phyloP scores from a whole-genome alignment of 2,797 vertebrate species.

The Galaxias olidus region DNA sequence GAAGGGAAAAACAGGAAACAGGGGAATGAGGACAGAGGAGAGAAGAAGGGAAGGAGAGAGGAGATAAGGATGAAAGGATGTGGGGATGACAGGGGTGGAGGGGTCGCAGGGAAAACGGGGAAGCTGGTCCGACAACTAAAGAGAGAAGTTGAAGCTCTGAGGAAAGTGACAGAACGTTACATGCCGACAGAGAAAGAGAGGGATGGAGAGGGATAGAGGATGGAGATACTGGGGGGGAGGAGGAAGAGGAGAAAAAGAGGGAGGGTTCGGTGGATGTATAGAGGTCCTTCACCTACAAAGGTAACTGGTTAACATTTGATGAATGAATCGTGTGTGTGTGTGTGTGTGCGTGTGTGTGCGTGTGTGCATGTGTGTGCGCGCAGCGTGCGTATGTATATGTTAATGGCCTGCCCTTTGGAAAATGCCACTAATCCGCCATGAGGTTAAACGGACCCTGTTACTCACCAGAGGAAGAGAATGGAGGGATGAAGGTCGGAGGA shows the following conservation, averaged over 20 bases:
- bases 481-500: constrained; percentile 25
- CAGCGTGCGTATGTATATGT: constrained; percentile 64
- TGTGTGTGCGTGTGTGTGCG: constrained; percentile 1
- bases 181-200: not conserved
- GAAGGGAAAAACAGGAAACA: constrained; percentile 32
- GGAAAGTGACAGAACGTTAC: not conserved
- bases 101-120: too few relatives aligned
- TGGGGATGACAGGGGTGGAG: constrained; percentile 2
- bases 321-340: constrained; percentile 62
- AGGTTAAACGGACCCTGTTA: constrained; percentile 81
- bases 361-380: not conserved
- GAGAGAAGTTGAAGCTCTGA: not conserved
- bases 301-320: constrained; percentile 84
- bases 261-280: constrained; percentile 12
- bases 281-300: constrained; percentile 60
- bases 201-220: constrained; percentile 5
- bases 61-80: constrained; percentile 41
- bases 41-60: constrained; percentile 19
- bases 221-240: constrained; percentile 14
- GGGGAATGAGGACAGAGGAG: constrained; percentile 31
- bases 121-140: not conserved
- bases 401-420: constrained; percentile 88
- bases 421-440: constrained; percentile 91
- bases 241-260: constrained; percentile 3
- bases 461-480: constrained; percentile 48